Conservation (phyloP, 2,888 invertebrate species). For the Sminthurides aquaticus region DNA sequence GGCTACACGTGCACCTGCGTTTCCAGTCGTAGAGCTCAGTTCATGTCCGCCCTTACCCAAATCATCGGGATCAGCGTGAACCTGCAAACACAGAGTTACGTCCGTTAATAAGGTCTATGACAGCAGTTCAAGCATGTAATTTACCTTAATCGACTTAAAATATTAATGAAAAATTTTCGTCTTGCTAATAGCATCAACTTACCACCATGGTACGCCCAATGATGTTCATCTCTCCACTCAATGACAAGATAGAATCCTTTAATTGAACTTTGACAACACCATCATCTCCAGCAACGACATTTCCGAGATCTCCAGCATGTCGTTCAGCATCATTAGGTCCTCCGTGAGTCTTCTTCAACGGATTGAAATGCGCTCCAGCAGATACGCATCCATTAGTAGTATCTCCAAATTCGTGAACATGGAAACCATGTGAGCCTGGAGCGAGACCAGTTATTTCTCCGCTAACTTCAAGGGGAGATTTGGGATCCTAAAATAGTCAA, state of each 20-base stretch:
- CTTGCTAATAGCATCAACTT: no score
- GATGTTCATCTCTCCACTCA: constrained; percentile 61
- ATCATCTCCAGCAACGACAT: constrained; percentile 59
- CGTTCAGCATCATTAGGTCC: constrained; percentile 64
- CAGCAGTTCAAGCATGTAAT: no score
- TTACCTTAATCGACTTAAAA: no score
- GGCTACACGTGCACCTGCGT: constrained; percentile 82
- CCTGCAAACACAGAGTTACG: no score
- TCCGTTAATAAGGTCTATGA: constrained; percentile 2
- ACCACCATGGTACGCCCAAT: constrained; percentile 76
- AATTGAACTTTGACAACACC: constrained; percentile 62
- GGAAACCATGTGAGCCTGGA: constrained; percentile 79
- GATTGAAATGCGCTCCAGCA: constrained; percentile 87
- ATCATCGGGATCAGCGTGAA: constrained; percentile 90
- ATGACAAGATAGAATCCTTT: constrained; percentile 57
- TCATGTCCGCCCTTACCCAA: constrained; percentile 88
- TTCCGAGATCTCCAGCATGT: constrained; percentile 71
- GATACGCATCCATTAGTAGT: constrained; percentile 90
- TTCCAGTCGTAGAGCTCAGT: constrained; percentile 85
- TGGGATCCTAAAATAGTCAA: constrained; percentile 4
- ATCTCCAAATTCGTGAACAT: constrained; percentile 93
- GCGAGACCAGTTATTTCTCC: constrained; percentile 73
- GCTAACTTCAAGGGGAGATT: constrained; percentile 50
- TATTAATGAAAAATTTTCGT: no score
- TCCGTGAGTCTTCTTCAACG: constrained; percentile 70